Evolutionary conservation across 1,140 invertebrate genomes (phyloP), one percentile per base, ranked within the genome.

Genomic region (Eriocheir sinensis): DNA sequence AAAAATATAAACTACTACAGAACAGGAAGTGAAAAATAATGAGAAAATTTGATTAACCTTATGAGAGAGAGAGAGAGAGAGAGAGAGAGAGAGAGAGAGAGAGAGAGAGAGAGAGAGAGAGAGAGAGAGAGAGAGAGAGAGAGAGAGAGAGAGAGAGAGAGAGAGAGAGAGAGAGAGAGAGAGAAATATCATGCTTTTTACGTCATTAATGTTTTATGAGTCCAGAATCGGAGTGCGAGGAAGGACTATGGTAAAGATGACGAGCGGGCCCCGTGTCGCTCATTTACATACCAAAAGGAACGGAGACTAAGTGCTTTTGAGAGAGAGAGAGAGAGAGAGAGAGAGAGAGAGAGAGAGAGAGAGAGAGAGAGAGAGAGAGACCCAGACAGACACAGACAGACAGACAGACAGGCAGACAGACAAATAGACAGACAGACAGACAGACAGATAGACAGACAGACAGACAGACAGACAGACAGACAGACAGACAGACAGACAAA

Each of bases 361-460:
- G 60, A 72, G 60, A 72, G 60, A 72, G 60, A 72, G 60, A 72
- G 60, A 72, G 60, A 72, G 60, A 72, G 60, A 72, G 60, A 72
- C 21, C 27, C 21, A 72, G 60, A 72, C 21, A 72, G 60, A 53
- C 21, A 72, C 12, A 72, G 60, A n/a, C 21, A 72, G 60, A 72
- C 21, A 72, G 60, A 72, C 21, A 72, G 60, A 72, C 12, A 53
- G 48, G 21, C 12, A 53, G 48, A 53, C 12, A 53, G 48, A 53
- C 12, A 53, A 21, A 53, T 9, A 53, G 48, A 53, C 12, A 53
- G 48, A 53, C 12, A 53, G 48, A 53, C 12, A 53, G 48, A 53
- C 12, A 53, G 48, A 53, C 12, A 53, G 48, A 53, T 9, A 48
- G 44, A 48, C 44, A 48, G 44, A 48, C 44, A 48, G 44, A 48